phyloP scores from a whole-genome alignment of 2,113 vertebrate genomes.

The Calidris pygmaea region DNA sequence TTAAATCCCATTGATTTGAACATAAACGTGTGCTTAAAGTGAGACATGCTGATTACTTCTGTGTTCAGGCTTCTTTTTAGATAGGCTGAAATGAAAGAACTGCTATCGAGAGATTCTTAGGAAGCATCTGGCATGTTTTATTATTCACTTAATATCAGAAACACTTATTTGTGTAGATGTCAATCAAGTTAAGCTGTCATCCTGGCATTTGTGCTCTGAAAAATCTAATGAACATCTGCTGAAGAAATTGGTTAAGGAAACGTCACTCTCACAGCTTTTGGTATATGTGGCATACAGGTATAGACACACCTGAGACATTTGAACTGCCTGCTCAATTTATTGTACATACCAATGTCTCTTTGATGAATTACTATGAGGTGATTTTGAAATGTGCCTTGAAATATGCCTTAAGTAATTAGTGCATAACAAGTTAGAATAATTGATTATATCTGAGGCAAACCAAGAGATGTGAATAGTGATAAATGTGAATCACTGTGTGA shows the following conservation, averaged over 20 bases:
- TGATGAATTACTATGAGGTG: constrained; percentile 1
- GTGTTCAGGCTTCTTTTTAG: not conserved
- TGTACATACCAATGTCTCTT: constrained; percentile 35
- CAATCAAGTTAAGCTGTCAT: not conserved
- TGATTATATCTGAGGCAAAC: constrained; percentile 50
- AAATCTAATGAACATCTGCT: not conserved
- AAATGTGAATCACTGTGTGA: not conserved
- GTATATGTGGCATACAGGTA: not conserved
- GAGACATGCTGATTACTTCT: not conserved
- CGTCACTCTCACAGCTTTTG: not conserved
- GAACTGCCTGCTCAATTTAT: constrained; percentile 15
- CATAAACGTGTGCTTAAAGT: not conserved
- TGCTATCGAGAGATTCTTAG: not conserved
- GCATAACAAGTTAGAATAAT: constrained; percentile 40
- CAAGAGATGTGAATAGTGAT: constrained; percentile 15
- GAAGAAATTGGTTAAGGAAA: not conserved
- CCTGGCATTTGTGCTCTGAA: not conserved
- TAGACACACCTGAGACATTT: constrained; percentile 22
- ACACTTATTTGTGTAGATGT: not conserved
- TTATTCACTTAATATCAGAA: not conserved
- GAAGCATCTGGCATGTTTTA: not conserved
- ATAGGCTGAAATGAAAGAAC: not conserved
- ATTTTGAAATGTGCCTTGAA: constrained; percentile 48
- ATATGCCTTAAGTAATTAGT: constrained; percentile 38
- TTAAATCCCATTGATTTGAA: not conserved